Conservation (phyloP, 2,888 invertebrate genomes). For the Latheticus oryzae region DNA sequence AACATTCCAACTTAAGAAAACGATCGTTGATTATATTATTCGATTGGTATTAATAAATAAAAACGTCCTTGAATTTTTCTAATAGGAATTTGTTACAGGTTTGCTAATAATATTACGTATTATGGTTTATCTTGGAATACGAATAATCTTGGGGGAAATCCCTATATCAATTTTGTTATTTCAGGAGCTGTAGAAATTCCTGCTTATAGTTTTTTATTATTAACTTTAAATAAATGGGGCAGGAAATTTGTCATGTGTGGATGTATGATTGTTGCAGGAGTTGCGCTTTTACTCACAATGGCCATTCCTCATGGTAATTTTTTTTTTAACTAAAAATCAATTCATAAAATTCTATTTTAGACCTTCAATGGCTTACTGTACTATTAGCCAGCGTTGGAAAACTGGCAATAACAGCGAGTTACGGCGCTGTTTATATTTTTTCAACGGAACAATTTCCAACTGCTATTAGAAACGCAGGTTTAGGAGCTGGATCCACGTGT, state of each 20-base stretch:
- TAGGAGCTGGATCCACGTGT: slow-evolving; percentile 74
- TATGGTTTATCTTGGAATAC: slow-evolving; percentile 84
- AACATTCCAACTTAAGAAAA: slow-evolving; percentile 73
- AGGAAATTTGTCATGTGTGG: slow-evolving; percentile 76
- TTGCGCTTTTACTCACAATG: slow-evolving; percentile 70
- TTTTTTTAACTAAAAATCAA: slow-evolving; percentile 14
- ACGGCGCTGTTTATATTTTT: slow-evolving; percentile 79
- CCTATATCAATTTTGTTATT: slow-evolving; percentile 78
- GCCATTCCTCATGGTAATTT: slow-evolving; percentile 69
- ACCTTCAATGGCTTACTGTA: slow-evolving; percentile 69
- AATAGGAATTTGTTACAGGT: slow-evolving; percentile 72
- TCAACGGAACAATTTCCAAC: slow-evolving; percentile 82
- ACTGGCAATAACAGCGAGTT: slow-evolving; percentile 78
- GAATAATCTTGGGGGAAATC: slow-evolving; percentile 77
- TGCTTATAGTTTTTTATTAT: slow-evolving; percentile 74
- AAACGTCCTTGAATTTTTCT: slow-evolving; percentile 18
- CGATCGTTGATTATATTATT: slow-evolving; percentile 78
- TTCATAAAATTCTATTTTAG: slow-evolving; percentile 61
- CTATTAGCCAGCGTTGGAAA: slow-evolving; percentile 78
- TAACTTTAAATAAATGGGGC: slow-evolving; percentile 78
- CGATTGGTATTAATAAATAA: slow-evolving; percentile 72
- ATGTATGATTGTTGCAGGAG: slow-evolving; percentile 75
- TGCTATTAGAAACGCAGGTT: slow-evolving; percentile 74
- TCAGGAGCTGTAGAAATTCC: slow-evolving; percentile 83
- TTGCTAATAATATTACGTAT: slow-evolving; percentile 81